Conservation (phyloP, 2,113 vertebrate species). For the Sylvilagus bachmani region DNA sequence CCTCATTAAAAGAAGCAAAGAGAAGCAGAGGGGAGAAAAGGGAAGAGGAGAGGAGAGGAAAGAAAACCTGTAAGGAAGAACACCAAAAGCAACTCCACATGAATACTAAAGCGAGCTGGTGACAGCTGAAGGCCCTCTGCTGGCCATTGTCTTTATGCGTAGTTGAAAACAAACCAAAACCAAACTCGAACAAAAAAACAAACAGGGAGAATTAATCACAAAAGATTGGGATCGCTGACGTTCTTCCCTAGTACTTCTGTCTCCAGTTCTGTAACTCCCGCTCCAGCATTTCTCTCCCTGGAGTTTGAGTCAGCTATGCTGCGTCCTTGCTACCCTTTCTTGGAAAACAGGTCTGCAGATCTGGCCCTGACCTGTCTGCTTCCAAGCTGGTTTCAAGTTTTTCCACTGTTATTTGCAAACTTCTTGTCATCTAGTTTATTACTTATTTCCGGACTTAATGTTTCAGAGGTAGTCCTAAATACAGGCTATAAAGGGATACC, state of each 20-base stretch:
- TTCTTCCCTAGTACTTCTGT: background rate
- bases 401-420: conserved; percentile 47
- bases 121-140: conserved; percentile 58
- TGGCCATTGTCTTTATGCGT: conserved; percentile 7
- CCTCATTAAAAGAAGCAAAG: background rate
- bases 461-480: conserved; percentile 41
- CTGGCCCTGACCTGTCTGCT: background rate
- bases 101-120: background rate
- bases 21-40: too few relatives aligned
- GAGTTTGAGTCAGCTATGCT: background rate
- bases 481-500: background rate
- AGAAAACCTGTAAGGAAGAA: background rate
- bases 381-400: conserved; percentile 1
- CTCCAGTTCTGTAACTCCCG: background rate
- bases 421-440: conserved; percentile 37
- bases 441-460: conserved; percentile 13
- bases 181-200: background rate
- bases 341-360: background rate
- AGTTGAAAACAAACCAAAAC: background rate
- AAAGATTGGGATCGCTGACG: background rate
- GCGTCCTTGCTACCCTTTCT: background rate
- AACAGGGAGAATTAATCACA: background rate
- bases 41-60: background rate
- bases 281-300: background rate
- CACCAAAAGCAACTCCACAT: background rate